phyloP scores from a whole-genome alignment of 2,113 vertebrate species.

The Electrona antarctica region DNA sequence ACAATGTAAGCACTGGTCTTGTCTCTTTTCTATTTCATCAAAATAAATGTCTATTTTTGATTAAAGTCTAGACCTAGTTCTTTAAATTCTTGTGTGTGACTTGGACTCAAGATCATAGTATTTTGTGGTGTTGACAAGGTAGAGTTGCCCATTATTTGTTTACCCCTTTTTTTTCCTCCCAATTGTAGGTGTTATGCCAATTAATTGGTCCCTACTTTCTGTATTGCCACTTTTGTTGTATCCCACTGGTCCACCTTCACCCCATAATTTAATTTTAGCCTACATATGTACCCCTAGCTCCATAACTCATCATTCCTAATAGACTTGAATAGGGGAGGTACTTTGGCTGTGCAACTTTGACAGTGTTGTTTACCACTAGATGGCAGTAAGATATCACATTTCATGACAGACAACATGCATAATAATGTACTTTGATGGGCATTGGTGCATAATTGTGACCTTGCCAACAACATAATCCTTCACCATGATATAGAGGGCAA shows the following conservation, averaged over 20 bases:
- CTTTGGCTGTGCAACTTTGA: no score
- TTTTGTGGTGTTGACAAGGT: neutral
- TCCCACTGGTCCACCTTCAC: no score
- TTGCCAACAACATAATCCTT: conserved; percentile 9
- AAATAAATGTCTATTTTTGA: conserved; percentile 54
- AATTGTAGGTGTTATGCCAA: no score
- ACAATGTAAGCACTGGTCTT: neutral
- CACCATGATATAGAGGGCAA: neutral
- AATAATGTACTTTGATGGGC: conserved; percentile 7
- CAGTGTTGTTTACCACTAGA: conserved; percentile 35
- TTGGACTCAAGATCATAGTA: neutral
- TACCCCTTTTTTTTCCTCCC: no score
- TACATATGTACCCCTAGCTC: no score
- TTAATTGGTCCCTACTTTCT: no score
- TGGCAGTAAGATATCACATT: conserved; percentile 43
- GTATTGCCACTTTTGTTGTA: no score
- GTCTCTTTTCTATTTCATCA: neutral
- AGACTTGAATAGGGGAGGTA: no score
- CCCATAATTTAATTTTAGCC: no score
- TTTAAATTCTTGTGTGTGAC: no score
- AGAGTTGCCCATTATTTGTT: no score
- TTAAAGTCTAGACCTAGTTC: neutral
- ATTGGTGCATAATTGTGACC: conserved; percentile 21
- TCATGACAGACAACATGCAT: neutral
- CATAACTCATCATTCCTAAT: no score